Conservation (phyloP, 2,888 invertebrate genomes). For the Pediacus dermestoides region DNA sequence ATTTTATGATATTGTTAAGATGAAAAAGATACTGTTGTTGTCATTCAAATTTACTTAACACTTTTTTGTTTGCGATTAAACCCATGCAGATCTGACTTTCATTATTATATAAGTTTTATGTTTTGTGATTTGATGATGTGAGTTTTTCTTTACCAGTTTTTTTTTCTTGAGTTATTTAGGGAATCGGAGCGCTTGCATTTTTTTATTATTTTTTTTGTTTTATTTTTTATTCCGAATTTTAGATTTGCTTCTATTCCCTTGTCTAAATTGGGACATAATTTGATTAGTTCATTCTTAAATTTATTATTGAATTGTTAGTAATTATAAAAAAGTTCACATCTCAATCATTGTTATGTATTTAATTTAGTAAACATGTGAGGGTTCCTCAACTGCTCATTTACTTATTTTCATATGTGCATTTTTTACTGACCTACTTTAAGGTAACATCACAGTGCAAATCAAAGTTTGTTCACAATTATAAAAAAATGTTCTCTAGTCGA, state of each 20-base stretch:
- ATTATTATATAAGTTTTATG: slow-evolving; percentile 21
- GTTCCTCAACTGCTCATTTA: slow-evolving; percentile 35
- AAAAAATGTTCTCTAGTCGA: too few species aligned
- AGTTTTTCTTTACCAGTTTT: slow-evolving; percentile 31
- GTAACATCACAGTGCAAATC: too few species aligned
- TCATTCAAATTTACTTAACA: too few species aligned
- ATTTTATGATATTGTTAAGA: slow-evolving; percentile 10
- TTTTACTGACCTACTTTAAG: too few species aligned
- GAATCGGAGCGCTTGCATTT: slow-evolving; percentile 35
- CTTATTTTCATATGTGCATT: too few species aligned
- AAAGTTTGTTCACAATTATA: too few species aligned
- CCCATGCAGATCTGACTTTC: too few species aligned
- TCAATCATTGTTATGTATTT: slow-evolving; percentile 32
- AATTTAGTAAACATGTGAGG: slow-evolving; percentile 30
- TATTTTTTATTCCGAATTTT: slow-evolving; percentile 35
- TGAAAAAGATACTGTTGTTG: slow-evolving; percentile 7
- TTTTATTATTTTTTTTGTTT: slow-evolving; percentile 22
- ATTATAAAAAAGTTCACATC: slow-evolving; percentile 44
- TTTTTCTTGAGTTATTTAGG: slow-evolving; percentile 27
- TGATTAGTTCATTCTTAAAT: slow-evolving; percentile 15
- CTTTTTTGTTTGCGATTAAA: too few species aligned
- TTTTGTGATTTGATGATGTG: slow-evolving; percentile 43
- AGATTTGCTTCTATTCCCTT: slow-evolving; percentile 48
- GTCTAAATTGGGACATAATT: slow-evolving; percentile 23
- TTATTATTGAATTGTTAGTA: slow-evolving; percentile 5